These are phyloP conservation scores for Spea multiplicata DNA, from an alignment of 2,113 vertebrate species.

Conservation along the genomic window DNA sequence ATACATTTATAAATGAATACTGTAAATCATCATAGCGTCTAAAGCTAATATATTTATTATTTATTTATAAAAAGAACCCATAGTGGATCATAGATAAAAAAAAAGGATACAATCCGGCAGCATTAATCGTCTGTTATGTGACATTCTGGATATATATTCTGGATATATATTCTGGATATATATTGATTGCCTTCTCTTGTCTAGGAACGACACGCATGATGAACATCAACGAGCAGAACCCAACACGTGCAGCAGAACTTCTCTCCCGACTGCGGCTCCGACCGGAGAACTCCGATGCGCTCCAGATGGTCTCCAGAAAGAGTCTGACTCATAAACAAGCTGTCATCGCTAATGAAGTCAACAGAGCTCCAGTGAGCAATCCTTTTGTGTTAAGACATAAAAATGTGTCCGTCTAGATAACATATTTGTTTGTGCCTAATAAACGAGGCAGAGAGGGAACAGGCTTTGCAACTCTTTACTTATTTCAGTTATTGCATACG, in stretches of 20 bases:
- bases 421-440: background rate
- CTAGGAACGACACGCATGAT: conserved; percentile 20
- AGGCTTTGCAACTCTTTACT: too few species aligned
- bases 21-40: too few species aligned
- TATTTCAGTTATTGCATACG: background rate
- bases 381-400: conserved; percentile 20
- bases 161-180: background rate
- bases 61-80: too few species aligned
- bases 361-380: conserved; percentile 43
- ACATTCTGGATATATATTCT: too few species aligned
- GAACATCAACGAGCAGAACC: conserved; percentile 3
- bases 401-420: conserved; percentile 5
- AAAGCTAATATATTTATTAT: too few species aligned
- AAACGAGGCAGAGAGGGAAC: background rate
- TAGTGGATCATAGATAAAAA: too few species aligned
- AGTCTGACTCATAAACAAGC: background rate
- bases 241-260: conserved; percentile 34
- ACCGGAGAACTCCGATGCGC: conserved; percentile 48
- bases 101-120: too few species aligned
- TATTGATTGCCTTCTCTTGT: background rate
- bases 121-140: too few species aligned
- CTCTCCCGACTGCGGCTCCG: conserved; percentile 35
- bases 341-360: conserved; percentile 14
- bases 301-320: conserved; percentile 41
- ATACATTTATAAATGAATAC: too few species aligned